A percentile compares a stretch with the other conserved stretches of the same genome.
phyloP scores from a whole-genome alignment of 1,140 invertebrate species.

The Heliothis virescens region DNA sequence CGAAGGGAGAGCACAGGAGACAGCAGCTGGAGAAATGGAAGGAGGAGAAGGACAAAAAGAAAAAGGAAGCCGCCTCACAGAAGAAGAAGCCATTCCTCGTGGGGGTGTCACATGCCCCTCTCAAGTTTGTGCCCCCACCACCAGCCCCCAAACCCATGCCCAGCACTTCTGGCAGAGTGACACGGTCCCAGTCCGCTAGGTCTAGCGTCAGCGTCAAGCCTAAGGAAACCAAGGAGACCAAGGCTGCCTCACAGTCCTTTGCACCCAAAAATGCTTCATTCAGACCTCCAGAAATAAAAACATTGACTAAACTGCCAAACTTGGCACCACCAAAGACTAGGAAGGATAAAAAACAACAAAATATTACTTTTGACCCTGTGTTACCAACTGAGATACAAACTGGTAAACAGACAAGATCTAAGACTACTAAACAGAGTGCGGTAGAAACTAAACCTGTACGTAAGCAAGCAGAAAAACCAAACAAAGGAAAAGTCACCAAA shows the following conservation, averaged over 20 bases:
- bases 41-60: slow-evolving; percentile 74
- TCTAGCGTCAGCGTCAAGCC: slow-evolving; percentile 50
- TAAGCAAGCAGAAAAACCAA: slow-evolving; percentile 14
- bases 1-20: slow-evolving; percentile 67
- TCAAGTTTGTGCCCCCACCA: slow-evolving; percentile 71
- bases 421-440: background rate
- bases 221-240: slow-evolving; percentile 33
- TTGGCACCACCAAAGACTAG: slow-evolving; percentile 51
- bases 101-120: slow-evolving; percentile 61
- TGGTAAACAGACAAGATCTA: slow-evolving; percentile 26
- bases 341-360: slow-evolving; percentile 51
- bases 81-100: slow-evolving; percentile 79
- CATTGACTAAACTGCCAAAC: slow-evolving; percentile 56
- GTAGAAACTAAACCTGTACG: slow-evolving; percentile 6
- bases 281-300: slow-evolving; percentile 67
- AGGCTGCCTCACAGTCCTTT: slow-evolving; percentile 63
- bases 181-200: slow-evolving; percentile 70
- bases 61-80: slow-evolving; percentile 64
- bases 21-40: slow-evolving; percentile 79
- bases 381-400: slow-evolving; percentile 34
- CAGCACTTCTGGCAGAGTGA: slow-evolving; percentile 74
- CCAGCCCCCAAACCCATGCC: slow-evolving; percentile 64
- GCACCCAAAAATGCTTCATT: slow-evolving; percentile 77
- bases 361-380: slow-evolving; percentile 57
- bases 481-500: slow-evolving; percentile 19